phyloP scores from a whole-genome alignment of 2,113 vertebrate genomes.

The Herpetotheres cachinnans region DNA sequence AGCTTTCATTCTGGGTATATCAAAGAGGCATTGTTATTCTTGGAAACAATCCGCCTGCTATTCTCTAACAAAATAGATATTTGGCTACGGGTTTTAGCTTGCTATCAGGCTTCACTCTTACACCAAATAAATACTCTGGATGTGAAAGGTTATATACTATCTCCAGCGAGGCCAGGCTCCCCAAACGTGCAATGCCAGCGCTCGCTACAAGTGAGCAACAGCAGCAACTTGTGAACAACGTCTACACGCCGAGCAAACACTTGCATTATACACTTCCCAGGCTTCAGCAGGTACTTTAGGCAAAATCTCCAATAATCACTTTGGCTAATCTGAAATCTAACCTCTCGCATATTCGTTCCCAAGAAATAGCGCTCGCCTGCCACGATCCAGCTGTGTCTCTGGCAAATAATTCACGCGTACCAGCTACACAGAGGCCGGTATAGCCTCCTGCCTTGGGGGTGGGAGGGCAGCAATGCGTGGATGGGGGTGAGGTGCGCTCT shows the following conservation, averaged over 20 bases:
- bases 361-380: not conserved
- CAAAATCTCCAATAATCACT: not conserved
- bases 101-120: conserved; percentile 41
- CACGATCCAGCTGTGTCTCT: not conserved
- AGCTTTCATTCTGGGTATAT: conserved; percentile 50
- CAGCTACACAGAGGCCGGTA: not conserved
- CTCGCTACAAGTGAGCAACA: not conserved
- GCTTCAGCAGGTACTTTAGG: not conserved
- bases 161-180: not conserved
- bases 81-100: conserved; percentile 63
- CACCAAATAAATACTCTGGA: conserved; percentile 52
- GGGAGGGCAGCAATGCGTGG: not conserved
- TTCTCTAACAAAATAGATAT: conserved; percentile 65
- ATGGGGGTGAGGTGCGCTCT: not conserved
- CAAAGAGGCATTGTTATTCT: conserved; percentile 62
- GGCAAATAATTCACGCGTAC: conserved; percentile 9
- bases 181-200: not conserved
- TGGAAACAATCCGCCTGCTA: conserved; percentile 58
- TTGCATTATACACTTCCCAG: not conserved
- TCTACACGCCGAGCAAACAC: not conserved
- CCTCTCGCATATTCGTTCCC: not conserved
- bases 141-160: conserved; percentile 44
- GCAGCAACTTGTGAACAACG: not conserved
- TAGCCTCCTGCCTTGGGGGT: not conserved
- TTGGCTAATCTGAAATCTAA: not conserved